Evolutionary conservation across 2,113 vertebrate genomes (phyloP).

Genomic region (Serilophus lunatus): DNA sequence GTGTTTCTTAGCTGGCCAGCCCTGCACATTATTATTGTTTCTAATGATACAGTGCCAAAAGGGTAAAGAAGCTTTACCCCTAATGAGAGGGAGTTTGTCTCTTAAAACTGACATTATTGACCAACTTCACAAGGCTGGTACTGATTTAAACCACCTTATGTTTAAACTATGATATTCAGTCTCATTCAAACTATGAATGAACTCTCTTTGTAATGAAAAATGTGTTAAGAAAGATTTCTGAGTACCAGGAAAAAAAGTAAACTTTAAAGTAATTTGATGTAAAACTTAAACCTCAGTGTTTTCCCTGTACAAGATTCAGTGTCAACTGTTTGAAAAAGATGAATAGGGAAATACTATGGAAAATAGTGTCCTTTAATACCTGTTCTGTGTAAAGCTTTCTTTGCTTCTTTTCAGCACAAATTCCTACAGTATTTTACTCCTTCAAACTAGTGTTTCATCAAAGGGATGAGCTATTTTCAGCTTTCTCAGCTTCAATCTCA

Average conservation of each 20-base stretch:
- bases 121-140: neutral
- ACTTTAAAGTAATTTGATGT: neutral
- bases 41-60: neutral
- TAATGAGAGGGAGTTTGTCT: neutral
- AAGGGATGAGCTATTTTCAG: neutral
- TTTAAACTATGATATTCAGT: neutral
- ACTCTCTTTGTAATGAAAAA: neutral
- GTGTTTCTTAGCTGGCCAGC: neutral
- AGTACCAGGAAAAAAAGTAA: neutral
- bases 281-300: neutral
- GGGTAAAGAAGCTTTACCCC: neutral
- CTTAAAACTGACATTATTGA: neutral
- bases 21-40: neutral
- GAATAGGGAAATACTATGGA: neutral
- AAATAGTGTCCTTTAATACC: neutral
- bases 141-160: neutral
- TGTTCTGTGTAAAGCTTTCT: neutral
- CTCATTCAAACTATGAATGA: neutral
- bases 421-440: neutral
- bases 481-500: conserved; percentile 7
- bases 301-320: neutral
- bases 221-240: neutral
- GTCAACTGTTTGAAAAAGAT: neutral
- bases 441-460: neutral
- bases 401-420: neutral